Percentiles rank a stretch among this genome's conserved stretches.
Conservation (phyloP, 2,113 vertebrate genomes). For the Scomber colias region DNA sequence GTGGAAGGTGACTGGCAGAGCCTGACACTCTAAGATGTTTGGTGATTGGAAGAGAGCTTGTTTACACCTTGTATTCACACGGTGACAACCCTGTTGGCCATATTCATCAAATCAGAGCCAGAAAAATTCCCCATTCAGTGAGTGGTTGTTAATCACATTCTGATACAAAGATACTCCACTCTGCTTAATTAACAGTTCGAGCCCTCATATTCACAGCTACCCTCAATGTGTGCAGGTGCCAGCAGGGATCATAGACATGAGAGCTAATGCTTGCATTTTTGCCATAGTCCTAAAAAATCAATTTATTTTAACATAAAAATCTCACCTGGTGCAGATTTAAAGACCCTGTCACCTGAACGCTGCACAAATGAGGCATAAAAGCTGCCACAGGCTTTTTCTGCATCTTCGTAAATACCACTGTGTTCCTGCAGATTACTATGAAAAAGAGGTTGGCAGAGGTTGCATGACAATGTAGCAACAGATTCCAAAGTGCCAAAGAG, state of each 20-base stretch:
- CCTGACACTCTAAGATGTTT: conserved; percentile 24
- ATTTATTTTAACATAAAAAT: conserved; percentile 15
- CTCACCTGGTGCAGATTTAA: conserved; percentile 42
- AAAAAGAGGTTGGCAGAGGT: conserved; percentile 14
- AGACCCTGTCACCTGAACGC: conserved; percentile 15
- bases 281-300: neutral
- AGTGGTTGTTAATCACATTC: conserved; percentile 43
- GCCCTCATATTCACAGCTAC: conserved; percentile 30
- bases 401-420: conserved; percentile 36
- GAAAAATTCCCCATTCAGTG: conserved; percentile 21
- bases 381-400: conserved; percentile 57
- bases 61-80: conserved; percentile 48
- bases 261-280: neutral
- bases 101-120: conserved; percentile 42
- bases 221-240: conserved; percentile 27
- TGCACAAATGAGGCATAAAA: conserved; percentile 38
- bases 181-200: conserved; percentile 42
- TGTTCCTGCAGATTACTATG: conserved; percentile 24
- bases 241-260: conserved; percentile 8
- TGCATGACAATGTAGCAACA: conserved; percentile 7
- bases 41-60: conserved; percentile 9
- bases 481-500: conserved; percentile 13
- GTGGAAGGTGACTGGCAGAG: conserved; percentile 3
- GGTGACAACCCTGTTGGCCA: neutral
- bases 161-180: conserved; percentile 22